Base-by-base conservation (phyloP, 1,140 invertebrate genomes). In the Calephelis nemesis region DNA sequence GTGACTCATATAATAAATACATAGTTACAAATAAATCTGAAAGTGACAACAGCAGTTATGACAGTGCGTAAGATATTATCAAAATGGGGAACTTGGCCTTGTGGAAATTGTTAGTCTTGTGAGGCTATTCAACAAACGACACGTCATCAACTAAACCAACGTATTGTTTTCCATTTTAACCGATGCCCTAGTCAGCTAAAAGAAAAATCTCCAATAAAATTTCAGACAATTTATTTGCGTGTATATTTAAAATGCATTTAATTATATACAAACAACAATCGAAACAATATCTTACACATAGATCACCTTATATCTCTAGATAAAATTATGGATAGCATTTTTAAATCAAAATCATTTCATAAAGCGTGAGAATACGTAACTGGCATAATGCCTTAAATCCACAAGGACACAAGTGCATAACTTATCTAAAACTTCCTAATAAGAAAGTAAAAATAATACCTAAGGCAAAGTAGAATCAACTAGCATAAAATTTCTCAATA, bases 51-150 rank as follows among this genome's bases (percentile, higher is more conserved):
- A 91, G 86, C 84, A 83, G 86, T 87, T 90, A 90, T 88, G 88
- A 84, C 82, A 82, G 88, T 91, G 88, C 87, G 85, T 78, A 87
- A 88, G 86, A 81, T 85, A 86, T 88, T 88, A 79, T 85, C 75
- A 84, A 87, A 83, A 87, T 80, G 83, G 87, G 83, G 80, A 60
- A 90, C 92, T 92, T 92, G 92, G 91, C 92, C 91, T 92, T 92
- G 92, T 92, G 92, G 92, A 92, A 83, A 85, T 76, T 85, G 89
- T 91, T 91, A 91, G 89, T 91, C 75, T 84, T 91, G 88, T 90
- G 86, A 90, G 89, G 79, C 85, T 90, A 87, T 82, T 85, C 79
- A 80, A 82, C 85, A 82, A 84, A 85, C 84, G 83, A 85, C 88
- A 90, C 90, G 88, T 88, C 90, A 92, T 92, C 88, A 90, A 92